phyloP scores from a whole-genome alignment of 2,113 vertebrate species.

The Gila orcuttii region DNA sequence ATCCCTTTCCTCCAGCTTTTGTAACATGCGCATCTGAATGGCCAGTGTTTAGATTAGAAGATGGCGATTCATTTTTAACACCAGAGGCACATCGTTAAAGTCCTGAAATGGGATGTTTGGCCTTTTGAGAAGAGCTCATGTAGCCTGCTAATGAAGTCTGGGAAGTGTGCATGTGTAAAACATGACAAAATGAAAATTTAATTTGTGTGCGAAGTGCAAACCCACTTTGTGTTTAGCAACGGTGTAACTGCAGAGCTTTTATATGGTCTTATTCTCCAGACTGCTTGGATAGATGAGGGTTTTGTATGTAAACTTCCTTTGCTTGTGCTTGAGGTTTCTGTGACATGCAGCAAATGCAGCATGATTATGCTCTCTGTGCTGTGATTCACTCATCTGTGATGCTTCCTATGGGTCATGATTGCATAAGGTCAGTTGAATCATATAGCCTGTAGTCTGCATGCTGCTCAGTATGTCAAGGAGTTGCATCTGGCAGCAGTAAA shows the following conservation, averaged over 20 bases:
- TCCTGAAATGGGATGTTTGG: constrained; percentile 67
- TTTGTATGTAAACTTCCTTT: constrained; percentile 33
- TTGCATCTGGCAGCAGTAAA: constrained; percentile 21
- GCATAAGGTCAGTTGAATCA: constrained; percentile 43
- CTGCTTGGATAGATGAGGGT: constrained; percentile 22
- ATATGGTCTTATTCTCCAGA: neutral
- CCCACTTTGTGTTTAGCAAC: neutral
- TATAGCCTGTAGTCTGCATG: constrained; percentile 30
- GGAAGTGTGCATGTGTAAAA: neutral
- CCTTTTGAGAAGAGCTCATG: constrained; percentile 61
- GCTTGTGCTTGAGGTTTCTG: constrained; percentile 24
- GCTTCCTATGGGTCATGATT: constrained; percentile 38
- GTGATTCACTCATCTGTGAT: constrained; percentile 40
- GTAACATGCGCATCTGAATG: constrained; percentile 60
- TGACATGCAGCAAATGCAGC: constrained; percentile 25
- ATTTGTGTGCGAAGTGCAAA: constrained; percentile 23
- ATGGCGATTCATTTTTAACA: constrained; percentile 72
- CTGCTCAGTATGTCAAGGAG: constrained; percentile 12
- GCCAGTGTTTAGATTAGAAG: constrained; percentile 73
- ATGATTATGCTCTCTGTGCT: constrained; percentile 40
- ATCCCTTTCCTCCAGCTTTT: constrained; percentile 68
- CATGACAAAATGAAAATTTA: constrained; percentile 42
- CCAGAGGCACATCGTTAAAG: constrained; percentile 68
- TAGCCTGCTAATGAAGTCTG: constrained; percentile 15
- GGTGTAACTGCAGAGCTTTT: constrained; percentile 9